phyloP scores from a whole-genome alignment of 2,113 vertebrate genomes.

The Pao palembangensis region DNA sequence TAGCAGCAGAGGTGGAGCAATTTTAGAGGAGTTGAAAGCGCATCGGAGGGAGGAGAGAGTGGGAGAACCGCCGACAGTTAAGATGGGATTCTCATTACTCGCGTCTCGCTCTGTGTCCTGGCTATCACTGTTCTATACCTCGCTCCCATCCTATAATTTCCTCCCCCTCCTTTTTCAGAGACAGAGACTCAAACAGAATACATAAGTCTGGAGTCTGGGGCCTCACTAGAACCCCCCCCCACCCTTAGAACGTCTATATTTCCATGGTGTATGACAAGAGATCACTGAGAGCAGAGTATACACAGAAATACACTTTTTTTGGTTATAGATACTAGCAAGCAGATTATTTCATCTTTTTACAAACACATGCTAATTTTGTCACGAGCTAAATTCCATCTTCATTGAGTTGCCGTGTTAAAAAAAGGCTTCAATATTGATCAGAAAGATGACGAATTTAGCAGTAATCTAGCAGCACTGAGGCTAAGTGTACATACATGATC shows the following conservation, averaged over 20 bases:
- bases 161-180: conserved; percentile 34
- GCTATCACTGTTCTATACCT: conserved; percentile 41
- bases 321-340: no score
- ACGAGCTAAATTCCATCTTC: no score
- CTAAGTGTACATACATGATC: neutral
- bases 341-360: no score
- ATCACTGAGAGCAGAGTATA: neutral
- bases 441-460: no score
- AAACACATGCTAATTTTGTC: no score
- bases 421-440: no score
- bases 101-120: conserved; percentile 54
- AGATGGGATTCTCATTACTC: conserved; percentile 69
- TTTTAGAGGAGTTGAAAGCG: conserved; percentile 53
- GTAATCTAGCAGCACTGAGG: no score
- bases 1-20: conserved; percentile 34
- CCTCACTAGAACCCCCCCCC: conserved; percentile 9
- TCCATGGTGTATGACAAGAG: conserved; percentile 23
- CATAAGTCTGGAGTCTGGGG: conserved; percentile 52
- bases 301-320: no score
- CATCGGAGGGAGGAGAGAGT: conserved; percentile 29
- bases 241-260: conserved; percentile 25
- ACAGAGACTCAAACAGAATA: conserved; percentile 56
- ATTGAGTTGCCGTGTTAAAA: no score
- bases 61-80: conserved; percentile 46
- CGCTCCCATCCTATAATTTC: conserved; percentile 51